A percentile compares a stretch with the other conserved stretches of the same genome.
Conservation (phyloP, 1,140 invertebrate genomes). For the Diorhabda sublineata region DNA sequence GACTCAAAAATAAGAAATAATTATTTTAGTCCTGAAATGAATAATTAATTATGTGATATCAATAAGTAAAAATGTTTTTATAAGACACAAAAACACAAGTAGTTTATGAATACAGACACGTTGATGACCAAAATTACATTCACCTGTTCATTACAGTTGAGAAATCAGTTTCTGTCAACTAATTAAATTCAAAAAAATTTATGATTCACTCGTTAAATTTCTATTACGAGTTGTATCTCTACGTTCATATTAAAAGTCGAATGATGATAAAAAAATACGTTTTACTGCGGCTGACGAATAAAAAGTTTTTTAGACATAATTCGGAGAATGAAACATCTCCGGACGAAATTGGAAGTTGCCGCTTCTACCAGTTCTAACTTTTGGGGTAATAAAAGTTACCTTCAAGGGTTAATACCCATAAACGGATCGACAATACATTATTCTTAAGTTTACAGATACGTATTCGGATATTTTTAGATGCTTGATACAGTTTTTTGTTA, state of each 20-base stretch:
- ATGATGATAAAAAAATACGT: not conserved
- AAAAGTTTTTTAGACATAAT: conserved; percentile 1
- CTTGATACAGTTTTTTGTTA: too few species aligned
- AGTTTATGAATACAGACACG: too few species aligned
- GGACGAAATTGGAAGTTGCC: not conserved
- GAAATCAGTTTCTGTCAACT: not conserved
- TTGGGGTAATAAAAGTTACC: conserved; percentile 1
- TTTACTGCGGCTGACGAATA: not conserved
- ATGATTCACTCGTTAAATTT: not conserved
- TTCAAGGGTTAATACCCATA: conserved; percentile 2
- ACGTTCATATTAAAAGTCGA: not conserved
- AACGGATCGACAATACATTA: not conserved
- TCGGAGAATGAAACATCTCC: not conserved
- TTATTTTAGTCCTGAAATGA: too few species aligned
- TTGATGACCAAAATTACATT: too few species aligned
- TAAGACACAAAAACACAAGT: too few species aligned
- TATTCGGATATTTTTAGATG: too few species aligned
- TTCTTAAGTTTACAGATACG: not conserved
- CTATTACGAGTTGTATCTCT: not conserved
- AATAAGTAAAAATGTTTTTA: too few species aligned
- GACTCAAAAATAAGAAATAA: too few species aligned
- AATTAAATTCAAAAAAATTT: not conserved
- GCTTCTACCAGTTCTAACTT: not conserved
- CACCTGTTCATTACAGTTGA: too few species aligned
- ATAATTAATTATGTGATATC: too few species aligned